Conservation (phyloP, 2,797 vertebrate genomes). For the Falco cherrug region DNA sequence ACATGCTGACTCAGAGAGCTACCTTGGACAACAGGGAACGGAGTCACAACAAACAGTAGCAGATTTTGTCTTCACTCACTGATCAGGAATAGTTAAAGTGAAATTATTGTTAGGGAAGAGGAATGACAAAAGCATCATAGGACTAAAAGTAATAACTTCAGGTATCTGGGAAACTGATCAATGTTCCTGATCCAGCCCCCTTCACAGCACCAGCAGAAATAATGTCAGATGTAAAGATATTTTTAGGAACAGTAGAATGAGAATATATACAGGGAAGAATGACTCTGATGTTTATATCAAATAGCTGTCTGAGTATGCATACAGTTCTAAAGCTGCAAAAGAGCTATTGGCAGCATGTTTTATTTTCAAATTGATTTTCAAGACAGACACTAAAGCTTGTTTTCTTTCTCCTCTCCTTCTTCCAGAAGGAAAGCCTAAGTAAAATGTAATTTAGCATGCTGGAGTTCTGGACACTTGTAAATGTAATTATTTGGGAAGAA, state of each 20-base stretch:
- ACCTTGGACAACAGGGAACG: background rate
- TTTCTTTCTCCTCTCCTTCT: background rate
- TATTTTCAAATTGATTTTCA: constrained; percentile 35
- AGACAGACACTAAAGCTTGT: background rate
- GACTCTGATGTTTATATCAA: background rate
- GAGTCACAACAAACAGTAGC: background rate
- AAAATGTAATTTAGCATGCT: constrained; percentile 24
- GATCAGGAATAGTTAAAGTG: background rate
- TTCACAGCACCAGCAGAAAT: background rate
- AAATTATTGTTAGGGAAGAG: background rate
- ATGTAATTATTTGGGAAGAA: constrained; percentile 34
- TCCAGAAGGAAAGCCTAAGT: background rate
- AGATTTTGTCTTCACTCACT: background rate
- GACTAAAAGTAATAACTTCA: background rate
- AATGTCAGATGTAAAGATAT: background rate
- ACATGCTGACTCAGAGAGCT: background rate
- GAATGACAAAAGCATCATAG: background rate
- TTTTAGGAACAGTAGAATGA: background rate
- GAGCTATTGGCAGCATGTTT: background rate
- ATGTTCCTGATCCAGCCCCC: background rate
- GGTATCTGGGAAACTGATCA: background rate
- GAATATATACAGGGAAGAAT: background rate
- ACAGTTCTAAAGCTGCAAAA: background rate
- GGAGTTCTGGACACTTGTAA: background rate
- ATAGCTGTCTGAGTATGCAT: background rate